Evolutionary conservation across 2,113 vertebrate genomes (phyloP).

Genomic region (Oreochromis tanganicae): DNA sequence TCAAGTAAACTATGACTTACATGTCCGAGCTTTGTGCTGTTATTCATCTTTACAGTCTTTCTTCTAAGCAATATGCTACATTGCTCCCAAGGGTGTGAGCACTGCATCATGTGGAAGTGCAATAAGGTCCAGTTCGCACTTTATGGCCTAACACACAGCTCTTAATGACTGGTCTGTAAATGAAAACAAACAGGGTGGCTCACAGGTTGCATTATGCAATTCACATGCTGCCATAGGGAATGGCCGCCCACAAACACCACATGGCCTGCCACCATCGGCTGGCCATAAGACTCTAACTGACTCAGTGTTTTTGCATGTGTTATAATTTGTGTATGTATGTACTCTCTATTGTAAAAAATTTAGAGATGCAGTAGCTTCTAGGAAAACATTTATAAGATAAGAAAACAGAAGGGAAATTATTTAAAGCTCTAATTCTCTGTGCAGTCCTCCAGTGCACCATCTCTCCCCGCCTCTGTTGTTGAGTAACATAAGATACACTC

Average conservation of each 20-base stretch:
- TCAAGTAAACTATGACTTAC: not conserved
- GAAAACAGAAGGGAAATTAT: not conserved
- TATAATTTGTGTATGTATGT: not conserved
- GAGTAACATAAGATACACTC: not conserved
- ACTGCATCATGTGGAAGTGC: constrained; percentile 14
- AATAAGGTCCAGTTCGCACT: constrained; percentile 1
- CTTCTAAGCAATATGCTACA: not conserved
- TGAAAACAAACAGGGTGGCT: constrained; percentile 47
- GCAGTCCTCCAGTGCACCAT: not conserved
- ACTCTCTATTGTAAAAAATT: not conserved
- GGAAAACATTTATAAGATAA: not conserved
- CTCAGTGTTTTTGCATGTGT: constrained; percentile 2
- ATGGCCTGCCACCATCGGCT: constrained; percentile 13
- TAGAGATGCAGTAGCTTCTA: not conserved
- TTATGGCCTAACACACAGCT: not conserved
- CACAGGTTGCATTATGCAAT: constrained; percentile 64
- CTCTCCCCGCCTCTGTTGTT: not conserved
- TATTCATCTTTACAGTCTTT: not conserved
- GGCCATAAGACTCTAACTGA: constrained; percentile 1
- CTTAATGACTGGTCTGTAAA: constrained; percentile 26
- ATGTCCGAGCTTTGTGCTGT: not conserved
- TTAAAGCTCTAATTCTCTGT: not conserved
- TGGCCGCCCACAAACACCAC: constrained; percentile 53
- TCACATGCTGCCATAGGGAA: constrained; percentile 33
- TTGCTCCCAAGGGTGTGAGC: constrained; percentile 2